phyloP scores from a whole-genome alignment of 1,140 invertebrate species.

The Lerema accius region DNA sequence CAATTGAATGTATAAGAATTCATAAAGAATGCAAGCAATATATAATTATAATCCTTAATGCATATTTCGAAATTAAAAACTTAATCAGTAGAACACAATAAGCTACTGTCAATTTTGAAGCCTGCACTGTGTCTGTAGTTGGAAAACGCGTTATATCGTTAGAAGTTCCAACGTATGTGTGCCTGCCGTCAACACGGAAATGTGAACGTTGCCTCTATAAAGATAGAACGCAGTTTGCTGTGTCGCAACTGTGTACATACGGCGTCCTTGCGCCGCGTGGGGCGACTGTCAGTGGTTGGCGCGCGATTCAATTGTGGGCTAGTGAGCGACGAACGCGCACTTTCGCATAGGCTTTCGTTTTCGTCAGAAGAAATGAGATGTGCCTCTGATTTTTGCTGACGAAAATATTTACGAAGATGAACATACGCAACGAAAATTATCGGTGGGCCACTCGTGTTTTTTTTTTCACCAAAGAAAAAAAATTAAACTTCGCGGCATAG shows the following conservation, averaged over 20 bases:
- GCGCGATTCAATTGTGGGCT: slow-evolving; percentile 68
- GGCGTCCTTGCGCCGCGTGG: slow-evolving; percentile 61
- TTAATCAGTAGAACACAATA: background rate
- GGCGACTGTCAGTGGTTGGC: slow-evolving; percentile 56
- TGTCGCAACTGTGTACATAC: slow-evolving; percentile 50
- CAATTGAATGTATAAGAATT: background rate
- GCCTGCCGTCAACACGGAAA: slow-evolving; percentile 38
- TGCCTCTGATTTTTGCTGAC: slow-evolving; percentile 41
- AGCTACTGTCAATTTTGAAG: background rate
- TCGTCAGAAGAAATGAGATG: slow-evolving; percentile 61
- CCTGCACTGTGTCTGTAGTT: background rate
- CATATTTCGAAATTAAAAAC: background rate
- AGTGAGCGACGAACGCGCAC: slow-evolving; percentile 59
- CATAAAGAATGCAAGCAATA: background rate
- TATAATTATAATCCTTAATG: background rate
- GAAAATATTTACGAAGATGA: slow-evolving; percentile 42
- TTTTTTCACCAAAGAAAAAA: slow-evolving; percentile 5
- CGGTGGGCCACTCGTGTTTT: slow-evolving; percentile 17
- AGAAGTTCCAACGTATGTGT: background rate
- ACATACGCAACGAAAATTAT: slow-evolving; percentile 10
- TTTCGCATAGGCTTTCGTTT: slow-evolving; percentile 74
- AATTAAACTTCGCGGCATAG: background rate
- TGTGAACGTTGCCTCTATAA: slow-evolving; percentile 40
- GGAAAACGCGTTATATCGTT: background rate
- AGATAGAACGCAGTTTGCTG: slow-evolving; percentile 51